A percentile compares a stretch with the other conserved stretches of the same genome.
Evolutionary conservation across 2,888 invertebrate genomes (phyloP).

Genomic region (Anoplius nigerrimus): DNA sequence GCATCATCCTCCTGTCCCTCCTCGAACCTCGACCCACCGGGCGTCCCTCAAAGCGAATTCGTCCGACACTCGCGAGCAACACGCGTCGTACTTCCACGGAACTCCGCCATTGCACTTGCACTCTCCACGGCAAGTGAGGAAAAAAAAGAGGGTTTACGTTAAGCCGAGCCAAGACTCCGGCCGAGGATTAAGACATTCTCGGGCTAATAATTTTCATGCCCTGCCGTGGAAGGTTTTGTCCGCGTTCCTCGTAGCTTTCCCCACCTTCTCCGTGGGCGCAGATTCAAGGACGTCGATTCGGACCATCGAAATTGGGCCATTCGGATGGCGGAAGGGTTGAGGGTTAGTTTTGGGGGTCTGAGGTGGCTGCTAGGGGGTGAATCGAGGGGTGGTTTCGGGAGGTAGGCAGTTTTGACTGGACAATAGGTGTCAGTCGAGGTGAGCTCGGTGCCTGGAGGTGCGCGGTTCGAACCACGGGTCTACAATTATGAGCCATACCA

Average conservation of each 20-base stretch:
- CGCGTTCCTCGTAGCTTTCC: constrained; percentile 26
- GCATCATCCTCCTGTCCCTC: constrained; percentile 1
- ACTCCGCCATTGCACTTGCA: constrained; percentile 29
- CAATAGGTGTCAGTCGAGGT: constrained; percentile 67
- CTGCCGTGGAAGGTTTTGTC: constrained; percentile 66
- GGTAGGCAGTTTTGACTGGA: constrained; percentile 31
- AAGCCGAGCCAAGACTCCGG: constrained; percentile 56
- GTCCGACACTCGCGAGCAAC: constrained; percentile 44
- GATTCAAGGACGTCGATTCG: no score
- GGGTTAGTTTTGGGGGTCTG: no score
- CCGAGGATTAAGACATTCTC: constrained; percentile 72
- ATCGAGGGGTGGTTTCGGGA: not conserved
- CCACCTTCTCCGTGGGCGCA: no score
- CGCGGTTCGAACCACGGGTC: constrained; percentile 64
- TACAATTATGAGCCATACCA: constrained; percentile 74
- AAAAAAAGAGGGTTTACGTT: constrained; percentile 62
- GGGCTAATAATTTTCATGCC: constrained; percentile 71
- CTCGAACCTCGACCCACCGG: constrained; percentile 22
- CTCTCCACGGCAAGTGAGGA: constrained; percentile 3
- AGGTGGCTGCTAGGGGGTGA: no score
- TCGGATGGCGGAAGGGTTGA: no score
- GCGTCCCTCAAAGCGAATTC: constrained; percentile 39
- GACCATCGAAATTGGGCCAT: no score
- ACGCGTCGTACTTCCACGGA: constrained; percentile 40
- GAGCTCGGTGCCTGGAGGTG: constrained; percentile 65